Evolutionary conservation across 2,797 vertebrate genomes (phyloP).

Genomic region (Catharus ustulatus): DNA sequence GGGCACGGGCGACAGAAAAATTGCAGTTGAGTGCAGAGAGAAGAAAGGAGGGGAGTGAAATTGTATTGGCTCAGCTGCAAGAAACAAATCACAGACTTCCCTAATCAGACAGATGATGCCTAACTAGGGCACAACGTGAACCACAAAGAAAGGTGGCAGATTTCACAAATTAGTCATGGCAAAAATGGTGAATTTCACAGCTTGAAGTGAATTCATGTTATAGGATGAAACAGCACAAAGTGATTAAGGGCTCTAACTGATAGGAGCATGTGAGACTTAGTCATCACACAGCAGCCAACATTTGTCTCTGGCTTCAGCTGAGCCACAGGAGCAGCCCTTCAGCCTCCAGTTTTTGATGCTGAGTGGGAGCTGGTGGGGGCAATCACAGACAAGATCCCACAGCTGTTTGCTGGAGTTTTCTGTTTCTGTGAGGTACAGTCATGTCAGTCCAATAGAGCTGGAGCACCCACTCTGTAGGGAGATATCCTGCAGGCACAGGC

Average conservation of each 20-base stretch:
- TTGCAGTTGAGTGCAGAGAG: background rate
- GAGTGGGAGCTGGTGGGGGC: background rate
- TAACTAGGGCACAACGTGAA: constrained; percentile 22
- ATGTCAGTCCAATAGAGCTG: accelerated
- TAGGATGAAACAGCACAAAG: constrained; percentile 52
- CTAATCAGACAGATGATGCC: constrained; percentile 10
- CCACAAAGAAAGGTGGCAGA: constrained; percentile 47
- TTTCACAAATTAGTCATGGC: constrained; percentile 60
- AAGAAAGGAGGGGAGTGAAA: background rate
- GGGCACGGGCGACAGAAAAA: background rate
- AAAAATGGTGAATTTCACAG: constrained; percentile 68
- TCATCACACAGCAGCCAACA: constrained; percentile 19
- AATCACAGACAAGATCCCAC: background rate
- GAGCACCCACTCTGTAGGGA: background rate
- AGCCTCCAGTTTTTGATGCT: background rate
- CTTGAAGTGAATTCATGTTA: constrained; percentile 41
- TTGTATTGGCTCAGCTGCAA: background rate
- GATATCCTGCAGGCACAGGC: background rate
- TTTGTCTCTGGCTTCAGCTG: background rate
- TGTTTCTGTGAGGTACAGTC: background rate
- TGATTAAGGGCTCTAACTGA: constrained; percentile 61
- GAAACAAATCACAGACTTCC: background rate
- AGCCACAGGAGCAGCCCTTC: background rate
- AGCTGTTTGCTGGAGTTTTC: background rate
- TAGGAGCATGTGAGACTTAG: constrained; percentile 58